phyloP scores from a whole-genome alignment of 2,888 invertebrate species.

The Cephalotes varians region DNA sequence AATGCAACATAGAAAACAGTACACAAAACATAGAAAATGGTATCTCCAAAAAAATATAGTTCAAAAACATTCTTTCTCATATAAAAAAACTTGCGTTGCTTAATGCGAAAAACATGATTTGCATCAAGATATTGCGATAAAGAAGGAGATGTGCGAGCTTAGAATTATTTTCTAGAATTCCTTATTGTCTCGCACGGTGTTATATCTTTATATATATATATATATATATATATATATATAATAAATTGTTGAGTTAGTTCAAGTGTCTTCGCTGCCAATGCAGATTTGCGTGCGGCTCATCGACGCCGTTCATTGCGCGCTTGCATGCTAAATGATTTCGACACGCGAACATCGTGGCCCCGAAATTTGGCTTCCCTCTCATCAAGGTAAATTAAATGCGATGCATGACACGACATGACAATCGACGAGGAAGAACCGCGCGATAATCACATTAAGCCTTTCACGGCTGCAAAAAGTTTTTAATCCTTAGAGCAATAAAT shows the following conservation, averaged over 20 bases:
- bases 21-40: neutral
- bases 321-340: conserved; percentile 53
- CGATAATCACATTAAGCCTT: conserved; percentile 24
- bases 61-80: neutral
- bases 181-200: neutral
- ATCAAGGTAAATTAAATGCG: conserved; percentile 35
- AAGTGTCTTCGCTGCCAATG: neutral
- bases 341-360: conserved; percentile 28
- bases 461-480: neutral
- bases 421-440: conserved; percentile 15
- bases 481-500: neutral
- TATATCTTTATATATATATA: no score
- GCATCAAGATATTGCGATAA: neutral
- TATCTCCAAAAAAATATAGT: neutral
- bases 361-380: conserved; percentile 14
- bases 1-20: neutral
- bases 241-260: conserved; percentile 15
- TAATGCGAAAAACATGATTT: neutral
- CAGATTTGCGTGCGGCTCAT: conserved; percentile 47
- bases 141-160: neutral
- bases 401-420: conserved; percentile 36
- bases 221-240: neutral
- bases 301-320: conserved; percentile 43
- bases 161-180: neutral
- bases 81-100: neutral